Evolutionary conservation across 2,113 vertebrate species (phyloP), one percentile per base, ranked within the genome.

Genomic region (Xiphophorus hellerii): DNA sequence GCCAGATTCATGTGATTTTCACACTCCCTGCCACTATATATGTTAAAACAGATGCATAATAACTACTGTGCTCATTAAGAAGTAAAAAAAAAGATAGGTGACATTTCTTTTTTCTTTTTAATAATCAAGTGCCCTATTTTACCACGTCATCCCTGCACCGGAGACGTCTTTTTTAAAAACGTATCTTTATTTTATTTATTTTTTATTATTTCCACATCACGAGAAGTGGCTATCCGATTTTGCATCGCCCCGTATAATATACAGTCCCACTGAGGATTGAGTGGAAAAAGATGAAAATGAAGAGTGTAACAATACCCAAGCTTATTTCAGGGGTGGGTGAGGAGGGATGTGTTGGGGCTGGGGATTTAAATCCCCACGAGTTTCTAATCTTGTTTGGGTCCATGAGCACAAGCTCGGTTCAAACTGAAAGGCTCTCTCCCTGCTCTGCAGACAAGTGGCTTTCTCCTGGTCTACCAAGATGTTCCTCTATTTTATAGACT

Each of bases 401-500:
- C 62, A 54, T 48, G 42, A 85, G 58, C 76, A 75, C 17, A 17
- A 63, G 76, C 60, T 54, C 25, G 5, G 6, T 71, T 85, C 31
- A 74, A 62, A 71, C 48, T 17, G 48, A 78, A 72, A 29, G 63
- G 66, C 61, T 82, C 58, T 37, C 27, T 63, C 66, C 75, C 42
- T 12, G 39, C 54, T 66, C 65, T 81, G 66, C 80, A 82, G 83
- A 71, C 67, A 51, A n/a, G 77, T 58, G 66, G 75, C 71, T 80
- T 78, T 81, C 82, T 79, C 71, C 82, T 78, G 83, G 71, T 71
- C 78, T 72, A 62, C 74, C 6, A 42, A 85, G 81, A 85, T 80
- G 76, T 84, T 88, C 69, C 61, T 33, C 80, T 77, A 76, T 81
- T 85, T 87, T 80, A 88, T 83, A 82, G 85, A 84, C 84, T 79